Conservation (phyloP, 2,797 vertebrate species). For the Crocidura indochinensis region DNA sequence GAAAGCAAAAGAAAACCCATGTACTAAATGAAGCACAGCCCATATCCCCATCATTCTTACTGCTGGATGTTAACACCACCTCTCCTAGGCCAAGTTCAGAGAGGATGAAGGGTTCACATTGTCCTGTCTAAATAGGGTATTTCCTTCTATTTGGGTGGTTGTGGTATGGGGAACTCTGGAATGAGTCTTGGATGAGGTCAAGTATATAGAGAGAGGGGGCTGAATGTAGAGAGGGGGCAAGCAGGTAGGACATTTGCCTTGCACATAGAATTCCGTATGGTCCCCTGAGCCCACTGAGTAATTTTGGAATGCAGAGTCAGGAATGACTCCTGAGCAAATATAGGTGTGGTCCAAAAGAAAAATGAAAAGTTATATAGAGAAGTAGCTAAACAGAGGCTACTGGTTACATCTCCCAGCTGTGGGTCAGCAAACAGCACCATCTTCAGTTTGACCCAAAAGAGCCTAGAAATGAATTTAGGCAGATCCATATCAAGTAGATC, state of each 20-base stretch:
- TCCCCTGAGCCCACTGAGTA: too few species aligned
- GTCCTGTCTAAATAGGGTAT: background rate
- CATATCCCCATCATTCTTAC: background rate
- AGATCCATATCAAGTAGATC: background rate
- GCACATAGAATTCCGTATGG: too few species aligned
- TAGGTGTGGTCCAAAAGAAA: too few species aligned
- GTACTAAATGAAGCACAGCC: background rate
- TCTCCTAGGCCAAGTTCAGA: background rate
- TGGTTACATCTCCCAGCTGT: background rate
- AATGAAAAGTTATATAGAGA: too few species aligned
- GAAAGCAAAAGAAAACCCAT: slow-evolving; percentile 58
- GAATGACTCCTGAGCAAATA: too few species aligned
- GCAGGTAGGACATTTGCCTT: too few species aligned
- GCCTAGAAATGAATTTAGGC: background rate
- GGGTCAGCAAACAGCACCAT: background rate
- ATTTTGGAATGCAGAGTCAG: too few species aligned
- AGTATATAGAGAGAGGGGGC: background rate
- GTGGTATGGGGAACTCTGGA: too few species aligned
- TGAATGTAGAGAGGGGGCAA: background rate
- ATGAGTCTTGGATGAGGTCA: background rate
- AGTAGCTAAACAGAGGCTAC: background rate
- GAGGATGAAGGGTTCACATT: background rate
- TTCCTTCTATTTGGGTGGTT: background rate
- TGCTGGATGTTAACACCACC: background rate
- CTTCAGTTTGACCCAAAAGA: background rate